Conservation (phyloP, 2,888 invertebrate species). For the Ophion obscuratus region DNA sequence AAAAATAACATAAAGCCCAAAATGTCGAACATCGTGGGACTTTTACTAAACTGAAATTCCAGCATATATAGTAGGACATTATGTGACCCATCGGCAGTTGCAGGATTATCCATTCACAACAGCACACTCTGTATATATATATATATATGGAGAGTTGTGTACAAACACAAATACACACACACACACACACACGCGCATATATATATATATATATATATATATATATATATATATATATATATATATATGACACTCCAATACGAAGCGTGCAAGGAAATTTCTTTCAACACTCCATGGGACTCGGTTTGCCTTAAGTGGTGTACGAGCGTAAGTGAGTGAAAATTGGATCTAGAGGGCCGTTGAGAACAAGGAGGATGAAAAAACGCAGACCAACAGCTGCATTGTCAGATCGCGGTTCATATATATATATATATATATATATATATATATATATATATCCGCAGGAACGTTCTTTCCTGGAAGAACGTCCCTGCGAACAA, state of each 20-base stretch:
- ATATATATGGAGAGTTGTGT: too few relatives aligned
- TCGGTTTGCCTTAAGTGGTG: slow-evolving; percentile 6
- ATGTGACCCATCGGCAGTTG: too few relatives aligned
- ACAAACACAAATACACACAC: too few relatives aligned
- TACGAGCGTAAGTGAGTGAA: slow-evolving; percentile 26
- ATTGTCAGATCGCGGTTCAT: slow-evolving; percentile 41
- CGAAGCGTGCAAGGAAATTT: slow-evolving; percentile 49
- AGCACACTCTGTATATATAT: too few relatives aligned
- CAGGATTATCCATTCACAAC: too few relatives aligned
- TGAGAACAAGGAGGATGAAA: slow-evolving; percentile 17
- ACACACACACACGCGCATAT: too few relatives aligned
- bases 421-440: slow-evolving; percentile 21
- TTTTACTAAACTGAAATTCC: too few relatives aligned
- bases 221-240: neutral
- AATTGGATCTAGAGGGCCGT: slow-evolving; percentile 43
- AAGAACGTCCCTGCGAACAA: slow-evolving; percentile 31
- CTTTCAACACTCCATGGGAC: slow-evolving; percentile 28
- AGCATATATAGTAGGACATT: too few relatives aligned
- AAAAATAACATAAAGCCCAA: too few relatives aligned
- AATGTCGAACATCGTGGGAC: too few relatives aligned
- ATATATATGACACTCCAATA: slow-evolving; percentile 1
- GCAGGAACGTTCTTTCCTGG: slow-evolving; percentile 16
- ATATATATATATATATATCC: slow-evolving; percentile 28
- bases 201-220: neutral
- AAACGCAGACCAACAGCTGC: slow-evolving; percentile 55